Evolutionary conservation across 2,113 vertebrate species (phyloP).

Genomic region (Setophaga coronata): DNA sequence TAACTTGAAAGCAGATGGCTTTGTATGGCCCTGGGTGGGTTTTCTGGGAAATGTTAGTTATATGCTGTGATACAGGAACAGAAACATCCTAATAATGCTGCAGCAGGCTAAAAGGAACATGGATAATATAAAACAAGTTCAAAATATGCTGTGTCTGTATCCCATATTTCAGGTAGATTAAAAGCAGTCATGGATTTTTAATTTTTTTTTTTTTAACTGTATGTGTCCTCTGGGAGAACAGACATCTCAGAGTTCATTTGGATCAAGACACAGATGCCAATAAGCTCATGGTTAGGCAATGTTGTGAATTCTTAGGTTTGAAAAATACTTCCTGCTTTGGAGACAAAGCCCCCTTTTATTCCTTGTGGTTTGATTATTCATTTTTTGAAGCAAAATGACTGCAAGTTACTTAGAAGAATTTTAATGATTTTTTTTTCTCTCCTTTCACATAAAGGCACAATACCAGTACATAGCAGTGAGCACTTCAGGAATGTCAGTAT

Average conservation of each 20-base stretch:
- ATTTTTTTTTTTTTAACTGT: background rate
- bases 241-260: constrained; percentile 19
- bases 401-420: constrained; percentile 15
- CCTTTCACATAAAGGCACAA: background rate
- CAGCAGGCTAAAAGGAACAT: background rate
- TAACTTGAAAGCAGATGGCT: constrained; percentile 13
- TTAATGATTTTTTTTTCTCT: constrained; percentile 6
- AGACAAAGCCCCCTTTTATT: constrained; percentile 34
- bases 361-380: constrained; percentile 39
- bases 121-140: background rate
- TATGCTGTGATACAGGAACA: background rate
- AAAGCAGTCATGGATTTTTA: background rate
- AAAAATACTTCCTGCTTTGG: constrained; percentile 52
- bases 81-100: background rate
- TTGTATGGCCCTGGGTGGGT: background rate
- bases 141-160: background rate
- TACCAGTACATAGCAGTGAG: background rate
- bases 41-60: background rate
- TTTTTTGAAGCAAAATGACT: constrained; percentile 18
- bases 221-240: constrained; percentile 15
- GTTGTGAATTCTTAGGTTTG: constrained; percentile 42
- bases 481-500: background rate
- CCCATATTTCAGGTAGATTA: constrained; percentile 42
- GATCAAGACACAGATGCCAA: constrained; percentile 33
- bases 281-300: constrained; percentile 26